These are phyloP conservation scores for Sarcophaga subvicina DNA, from an alignment of 2,888 invertebrate species.

Conservation along the genomic window DNA sequence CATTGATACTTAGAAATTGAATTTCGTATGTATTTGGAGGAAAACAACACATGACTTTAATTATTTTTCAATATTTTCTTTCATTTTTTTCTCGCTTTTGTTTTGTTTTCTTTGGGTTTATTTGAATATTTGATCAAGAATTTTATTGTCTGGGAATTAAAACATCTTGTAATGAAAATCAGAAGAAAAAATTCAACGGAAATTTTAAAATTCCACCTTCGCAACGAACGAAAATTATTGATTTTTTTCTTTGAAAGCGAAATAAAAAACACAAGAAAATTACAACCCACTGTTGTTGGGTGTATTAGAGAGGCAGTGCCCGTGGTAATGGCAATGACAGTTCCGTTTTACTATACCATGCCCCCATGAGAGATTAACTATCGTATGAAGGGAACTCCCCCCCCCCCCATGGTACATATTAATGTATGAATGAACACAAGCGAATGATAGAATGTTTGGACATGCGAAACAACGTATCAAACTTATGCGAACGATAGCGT, in stretches of 20 bases:
- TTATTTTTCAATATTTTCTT: slow-evolving; percentile 16
- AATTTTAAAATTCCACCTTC: slow-evolving; percentile 30
- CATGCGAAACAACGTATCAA: neutral
- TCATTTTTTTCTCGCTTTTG: neutral
- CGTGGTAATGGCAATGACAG: too few species aligned
- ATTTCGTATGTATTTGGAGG: neutral
- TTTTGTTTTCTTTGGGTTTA: neutral
- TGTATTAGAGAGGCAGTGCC: too few species aligned
- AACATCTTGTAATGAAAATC: slow-evolving; percentile 39
- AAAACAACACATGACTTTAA: slow-evolving; percentile 34
- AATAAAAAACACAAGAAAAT: too few species aligned
- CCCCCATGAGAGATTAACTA: neutral
- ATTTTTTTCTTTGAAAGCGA: slow-evolving; percentile 21
- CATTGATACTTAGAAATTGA: neutral
- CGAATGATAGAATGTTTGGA: neutral
- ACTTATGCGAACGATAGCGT: too few species aligned
- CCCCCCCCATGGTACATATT: neutral
- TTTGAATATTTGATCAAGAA: slow-evolving; percentile 49
- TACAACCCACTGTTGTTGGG: too few species aligned
- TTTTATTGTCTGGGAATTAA: slow-evolving; percentile 51
- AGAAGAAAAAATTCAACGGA: slow-evolving; percentile 21
- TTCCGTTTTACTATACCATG: neutral
- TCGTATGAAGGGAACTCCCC: neutral
- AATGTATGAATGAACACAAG: neutral
- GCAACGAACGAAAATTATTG: slow-evolving; percentile 45